Evolutionary conservation across 2,888 invertebrate species (phyloP), one percentile per base, ranked within the genome.

Genomic region (Drosophila seclusa): DNA sequence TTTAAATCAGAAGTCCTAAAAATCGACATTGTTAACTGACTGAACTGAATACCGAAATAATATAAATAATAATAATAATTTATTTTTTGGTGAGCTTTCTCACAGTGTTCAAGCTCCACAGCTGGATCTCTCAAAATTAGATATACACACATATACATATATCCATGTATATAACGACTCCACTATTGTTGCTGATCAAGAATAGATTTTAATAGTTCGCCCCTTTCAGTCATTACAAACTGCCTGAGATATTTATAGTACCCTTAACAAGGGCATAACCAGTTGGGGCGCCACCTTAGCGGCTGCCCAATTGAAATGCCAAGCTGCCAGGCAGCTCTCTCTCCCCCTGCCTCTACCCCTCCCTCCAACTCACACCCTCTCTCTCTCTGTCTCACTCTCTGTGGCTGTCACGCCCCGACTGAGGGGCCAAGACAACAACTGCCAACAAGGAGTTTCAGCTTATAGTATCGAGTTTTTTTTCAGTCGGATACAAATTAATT

Each of bases 251-350:
- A 49, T 5, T n/a, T 38, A 2, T 4, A 38, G 29, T 38, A 29
- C n/a, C 10, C 38, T 38, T 13, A 2, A n/a, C 4, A 38, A 55
- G 55, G 27, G 55, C 27, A 55, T 4, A 55, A 74, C 83, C 73
- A 80, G 78, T 83, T 73, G 82, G 90, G 91, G 89, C 89, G 89
- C 89, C 89, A 90, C 91, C 83, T 87, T 73, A 70, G 69, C 65
- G 24, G 64, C 52, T 74, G 75, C 74, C 83, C 87, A 83, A 80
- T 89, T 87, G 85, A 83, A 82, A 87, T 78, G 80, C 80, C 76
- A 88, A 81, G 69, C 57, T 42, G 66, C 50, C 68, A 32, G 66
- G 60, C 74, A 57, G 57, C 29, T n/a, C 29, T 6, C 42, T 31
- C 11, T 40, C 10, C 32, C 52, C 6, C 50, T 10, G 10, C 4